Base-by-base conservation (phyloP, 1,140 invertebrate species). In the Atta cephalotes region DNA sequence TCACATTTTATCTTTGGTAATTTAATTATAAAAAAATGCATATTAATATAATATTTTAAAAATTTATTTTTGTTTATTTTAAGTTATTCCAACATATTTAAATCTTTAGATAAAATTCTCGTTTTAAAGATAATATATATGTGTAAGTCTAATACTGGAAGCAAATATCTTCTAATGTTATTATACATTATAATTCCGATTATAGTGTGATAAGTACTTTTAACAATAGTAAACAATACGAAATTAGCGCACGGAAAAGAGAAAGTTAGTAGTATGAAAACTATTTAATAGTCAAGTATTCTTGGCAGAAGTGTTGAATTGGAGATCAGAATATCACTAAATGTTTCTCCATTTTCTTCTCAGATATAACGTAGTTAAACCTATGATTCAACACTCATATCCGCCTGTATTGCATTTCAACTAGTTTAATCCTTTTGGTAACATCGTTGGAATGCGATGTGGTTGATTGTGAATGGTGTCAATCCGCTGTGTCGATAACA, bases 391-490 rank as follows among this genome's bases (percentile, higher is more conserved):
- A 28, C 58, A 16, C 5, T 58, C 12, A 45, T 68, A 51, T 79
- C 5, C 14, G 31, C 2, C 9, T 3, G n/a, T 25, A 45, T 65
- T 45, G 49, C n/a, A 71, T 81, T 45, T 81, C 31, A 58, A 14
- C 21, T 14, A 56, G 66, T 81, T 71, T 72, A 81, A 81, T 81
- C 66, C 25, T 81, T 72, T 81, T 14, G 60, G 58, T 25, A 70
- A 39, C 78, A 45, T 70, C 51, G 21, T 71, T 25, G 79, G 51
- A 81, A 81, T 72, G 66, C 12, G 51, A 58, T 71, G 62, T 10
- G 76, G 25, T n/a, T 10, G 76, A 18, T n/a, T n/a, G 16, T 53
- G 49, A 80, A 51, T 80, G 63, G 45, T 39, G 49, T 70, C 63
- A 81, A 81, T 71, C 21, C 28, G 56, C 16, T 81, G 49, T 81